These are phyloP conservation scores for Micromys minutus DNA, from an alignment of 2,113 vertebrate species.

Conservation along the genomic window DNA sequence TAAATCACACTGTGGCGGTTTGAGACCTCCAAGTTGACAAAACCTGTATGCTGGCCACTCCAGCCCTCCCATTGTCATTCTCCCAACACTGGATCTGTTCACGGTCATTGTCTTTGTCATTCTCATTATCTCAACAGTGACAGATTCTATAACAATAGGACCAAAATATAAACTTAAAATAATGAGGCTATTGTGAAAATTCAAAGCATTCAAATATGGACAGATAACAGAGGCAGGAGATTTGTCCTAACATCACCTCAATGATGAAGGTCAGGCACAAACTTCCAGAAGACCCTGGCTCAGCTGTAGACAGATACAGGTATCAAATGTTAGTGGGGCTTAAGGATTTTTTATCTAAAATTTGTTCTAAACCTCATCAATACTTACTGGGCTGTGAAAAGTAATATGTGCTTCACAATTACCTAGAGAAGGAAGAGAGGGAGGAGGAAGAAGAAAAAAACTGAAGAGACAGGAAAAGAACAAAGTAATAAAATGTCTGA, in stretches of 20 bases:
- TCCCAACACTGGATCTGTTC: not conserved
- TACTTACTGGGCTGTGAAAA: constrained; percentile 2
- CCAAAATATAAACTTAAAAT: constrained; percentile 11
- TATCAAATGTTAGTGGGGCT: not conserved
- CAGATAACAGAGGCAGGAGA: not conserved
- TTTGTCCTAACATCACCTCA: not conserved
- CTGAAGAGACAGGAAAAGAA: not conserved
- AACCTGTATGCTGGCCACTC: not conserved
- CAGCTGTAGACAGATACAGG: not conserved
- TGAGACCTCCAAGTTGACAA: not conserved
- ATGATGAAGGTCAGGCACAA: not conserved
- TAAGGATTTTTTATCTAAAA: constrained; percentile 35
- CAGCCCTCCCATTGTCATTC: too few species aligned
- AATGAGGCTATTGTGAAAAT: constrained; percentile 4
- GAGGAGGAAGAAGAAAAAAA: too few species aligned
- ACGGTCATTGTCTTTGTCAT: not conserved
- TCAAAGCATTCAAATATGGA: not conserved
- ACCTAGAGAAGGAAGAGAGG: not conserved
- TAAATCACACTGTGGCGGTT: not conserved
- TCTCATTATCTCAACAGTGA: not conserved
- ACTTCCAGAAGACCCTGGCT: not conserved
- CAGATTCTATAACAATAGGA: not conserved
- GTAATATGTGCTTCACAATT: constrained; percentile 12
- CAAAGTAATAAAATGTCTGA: not conserved
- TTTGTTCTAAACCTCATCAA: not conserved